Evolutionary conservation across 2,888 invertebrate species (phyloP), one percentile per base, ranked within the genome.

Genomic region (Drosophila quinaria): DNA sequence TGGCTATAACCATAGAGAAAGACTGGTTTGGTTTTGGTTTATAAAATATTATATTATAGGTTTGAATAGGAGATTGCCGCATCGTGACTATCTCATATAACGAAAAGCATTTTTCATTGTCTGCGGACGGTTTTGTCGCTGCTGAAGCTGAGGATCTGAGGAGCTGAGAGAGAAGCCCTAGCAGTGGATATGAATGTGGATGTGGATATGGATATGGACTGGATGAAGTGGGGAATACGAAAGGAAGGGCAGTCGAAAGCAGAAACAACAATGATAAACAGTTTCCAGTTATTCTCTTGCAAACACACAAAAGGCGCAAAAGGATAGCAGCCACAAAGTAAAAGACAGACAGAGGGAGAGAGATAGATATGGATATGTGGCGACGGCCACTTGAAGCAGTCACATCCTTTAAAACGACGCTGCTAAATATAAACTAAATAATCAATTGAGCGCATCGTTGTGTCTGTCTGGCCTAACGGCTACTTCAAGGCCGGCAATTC

Each of bases 381-480:
- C 44, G 51, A 61, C 49, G 75, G 58, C 74, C 88, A 83, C 86
- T 83, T 88, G 86, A 88, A 62, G 70, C 64, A 67, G 75, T 68
- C 70, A 80, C 70, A 87, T 86, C 83, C 89, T 84, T 81, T 88
- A 73, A 75, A 89, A 81, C 67, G 69, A 60, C 70, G 73, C 87
- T 84, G 89, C 89, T 89, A 89, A 85, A 85, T 87, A 85, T 89
- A 85, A 89, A 85, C 84, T 86, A 88, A 88, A 85, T 86, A 85
- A 87, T 79, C 89, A 87, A 87, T 85, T 83, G 87, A 89, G 84
- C 81, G 80, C 86, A 81, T 78, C 85, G 79, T 69, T 52, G 58
- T 37, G 60, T 49, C 42, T 37, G 60, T 49, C 42, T 47, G 66
- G 76, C 82, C 82, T 83, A 83, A 85, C 83, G 88, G 88, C 88